phyloP scores from a whole-genome alignment of 1,140 invertebrate species.

The Apis cerana region DNA sequence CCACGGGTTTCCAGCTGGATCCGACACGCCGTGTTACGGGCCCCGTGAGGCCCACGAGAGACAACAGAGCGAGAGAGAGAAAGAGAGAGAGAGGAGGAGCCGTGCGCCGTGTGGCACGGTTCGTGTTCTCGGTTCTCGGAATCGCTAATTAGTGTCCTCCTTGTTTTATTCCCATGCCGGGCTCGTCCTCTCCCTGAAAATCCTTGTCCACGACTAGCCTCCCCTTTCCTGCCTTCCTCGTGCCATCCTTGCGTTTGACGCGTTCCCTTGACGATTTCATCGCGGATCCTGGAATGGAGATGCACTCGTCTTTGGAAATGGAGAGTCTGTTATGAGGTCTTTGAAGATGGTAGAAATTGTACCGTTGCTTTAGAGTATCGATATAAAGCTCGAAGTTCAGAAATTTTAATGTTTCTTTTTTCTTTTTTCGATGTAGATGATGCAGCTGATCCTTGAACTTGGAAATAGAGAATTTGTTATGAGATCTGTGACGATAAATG shows the following conservation, averaged over 20 bases:
- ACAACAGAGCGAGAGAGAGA: background rate
- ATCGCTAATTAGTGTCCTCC: slow-evolving; percentile 77
- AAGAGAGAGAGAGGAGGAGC: slow-evolving; percentile 30
- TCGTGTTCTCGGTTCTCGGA: slow-evolving; percentile 76
- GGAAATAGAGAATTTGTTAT: no score
- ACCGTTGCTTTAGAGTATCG: no score
- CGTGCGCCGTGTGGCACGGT: slow-evolving; percentile 56
- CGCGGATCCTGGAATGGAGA: background rate
- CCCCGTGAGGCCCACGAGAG: slow-evolving; percentile 4
- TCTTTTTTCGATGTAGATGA: no score
- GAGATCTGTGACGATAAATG: no score
- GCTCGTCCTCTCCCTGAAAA: slow-evolving; percentile 67
- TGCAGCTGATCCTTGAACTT: no score
- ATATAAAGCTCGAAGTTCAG: no score
- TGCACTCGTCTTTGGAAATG: no score
- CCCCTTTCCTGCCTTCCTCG: background rate
- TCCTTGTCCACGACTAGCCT: slow-evolving; percentile 61
- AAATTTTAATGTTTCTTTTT: no score
- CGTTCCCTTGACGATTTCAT: slow-evolving; percentile 66
- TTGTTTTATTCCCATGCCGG: slow-evolving; percentile 74
- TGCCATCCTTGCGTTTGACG: slow-evolving; percentile 65
- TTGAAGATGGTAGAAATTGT: no score
- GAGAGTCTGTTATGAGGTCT: no score
- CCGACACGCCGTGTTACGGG: slow-evolving; percentile 56
- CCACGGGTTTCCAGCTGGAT: slow-evolving; percentile 54